phyloP scores from a whole-genome alignment of 53 echinoderm and acorn worm species.

The Holothuria leucospilota region DNA sequence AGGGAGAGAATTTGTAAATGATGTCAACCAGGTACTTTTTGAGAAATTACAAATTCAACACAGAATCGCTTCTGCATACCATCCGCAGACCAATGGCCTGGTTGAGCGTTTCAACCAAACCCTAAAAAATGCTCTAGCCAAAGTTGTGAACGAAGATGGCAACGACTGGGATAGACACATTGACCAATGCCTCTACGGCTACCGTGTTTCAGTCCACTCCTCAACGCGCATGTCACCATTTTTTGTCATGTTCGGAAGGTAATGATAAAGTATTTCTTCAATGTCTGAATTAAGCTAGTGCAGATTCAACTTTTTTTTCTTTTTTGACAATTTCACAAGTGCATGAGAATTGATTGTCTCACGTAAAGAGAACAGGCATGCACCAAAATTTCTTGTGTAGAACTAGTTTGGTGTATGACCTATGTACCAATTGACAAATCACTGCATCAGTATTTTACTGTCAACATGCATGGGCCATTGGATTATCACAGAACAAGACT shows the following conservation, averaged over 20 bases:
- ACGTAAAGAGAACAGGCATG: too few species aligned
- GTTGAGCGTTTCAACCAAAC: constrained; percentile 32
- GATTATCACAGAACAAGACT: too few species aligned
- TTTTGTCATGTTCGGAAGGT: constrained; percentile 33
- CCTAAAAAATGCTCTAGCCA: neutral
- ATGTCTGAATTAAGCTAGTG: too few species aligned
- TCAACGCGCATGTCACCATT: constrained; percentile 21
- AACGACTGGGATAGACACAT: constrained; percentile 31
- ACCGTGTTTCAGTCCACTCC: constrained; percentile 27
- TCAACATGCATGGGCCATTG: too few species aligned
- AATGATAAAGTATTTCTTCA: neutral
- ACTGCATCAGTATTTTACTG: too few species aligned
- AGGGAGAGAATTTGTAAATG: neutral
- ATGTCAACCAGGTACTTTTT: too few species aligned
- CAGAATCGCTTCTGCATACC: constrained; percentile 18
- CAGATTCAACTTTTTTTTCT: too few species aligned
- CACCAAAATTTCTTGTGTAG: too few species aligned
- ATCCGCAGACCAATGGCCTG: constrained; percentile 40
- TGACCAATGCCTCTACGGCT: neutral
- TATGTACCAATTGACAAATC: too few species aligned
- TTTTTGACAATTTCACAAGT: too few species aligned
- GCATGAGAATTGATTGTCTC: too few species aligned
- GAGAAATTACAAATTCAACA: neutral
- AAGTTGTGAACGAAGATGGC: constrained; percentile 1
- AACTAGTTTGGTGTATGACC: too few species aligned